These are phyloP conservation scores for Dysdera silvatica DNA, from an alignment of 1,140 invertebrate genomes.

Conservation along the genomic window DNA sequence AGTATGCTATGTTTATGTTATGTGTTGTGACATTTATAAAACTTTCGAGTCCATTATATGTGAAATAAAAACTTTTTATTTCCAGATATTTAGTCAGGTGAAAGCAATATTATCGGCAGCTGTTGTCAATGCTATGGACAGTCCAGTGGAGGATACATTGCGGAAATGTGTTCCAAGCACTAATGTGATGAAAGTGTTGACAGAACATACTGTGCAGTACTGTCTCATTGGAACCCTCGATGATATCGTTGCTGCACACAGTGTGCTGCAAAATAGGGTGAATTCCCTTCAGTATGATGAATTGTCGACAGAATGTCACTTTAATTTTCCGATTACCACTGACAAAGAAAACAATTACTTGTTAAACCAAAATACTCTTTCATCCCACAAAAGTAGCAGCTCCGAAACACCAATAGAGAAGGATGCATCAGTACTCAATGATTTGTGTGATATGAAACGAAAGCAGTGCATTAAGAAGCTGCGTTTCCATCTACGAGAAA, in stretches of 20 bases:
- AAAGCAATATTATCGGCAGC: conserved; percentile 10
- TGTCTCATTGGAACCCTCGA: conserved; percentile 18
- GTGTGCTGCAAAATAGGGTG: conserved; percentile 10
- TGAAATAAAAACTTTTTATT: neutral
- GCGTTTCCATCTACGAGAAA: conserved; percentile 9
- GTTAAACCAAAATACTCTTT: neutral
- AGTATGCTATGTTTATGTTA: neutral
- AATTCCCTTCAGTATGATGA: neutral
- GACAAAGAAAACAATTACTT: neutral
- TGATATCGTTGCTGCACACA: conserved; percentile 14
- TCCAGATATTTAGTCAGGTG: conserved; percentile 23
- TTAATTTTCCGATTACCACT: neutral
- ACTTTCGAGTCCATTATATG: neutral
- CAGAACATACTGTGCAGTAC: conserved; percentile 4
- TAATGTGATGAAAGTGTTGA: neutral
- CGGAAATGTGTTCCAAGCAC: conserved; percentile 1
- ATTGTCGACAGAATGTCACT: neutral
- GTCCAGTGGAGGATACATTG: conserved; percentile 5
- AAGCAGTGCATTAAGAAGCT: conserved; percentile 18
- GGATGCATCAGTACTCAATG: neutral
- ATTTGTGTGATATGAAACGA: neutral
- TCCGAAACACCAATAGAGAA: neutral
- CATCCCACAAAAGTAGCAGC: neutral
- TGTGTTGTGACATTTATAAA: conserved; percentile 2
- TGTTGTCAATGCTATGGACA: conserved; percentile 11